phyloP scores from a whole-genome alignment of 1,140 invertebrate species.

The Ditylenchus dipsaci region DNA sequence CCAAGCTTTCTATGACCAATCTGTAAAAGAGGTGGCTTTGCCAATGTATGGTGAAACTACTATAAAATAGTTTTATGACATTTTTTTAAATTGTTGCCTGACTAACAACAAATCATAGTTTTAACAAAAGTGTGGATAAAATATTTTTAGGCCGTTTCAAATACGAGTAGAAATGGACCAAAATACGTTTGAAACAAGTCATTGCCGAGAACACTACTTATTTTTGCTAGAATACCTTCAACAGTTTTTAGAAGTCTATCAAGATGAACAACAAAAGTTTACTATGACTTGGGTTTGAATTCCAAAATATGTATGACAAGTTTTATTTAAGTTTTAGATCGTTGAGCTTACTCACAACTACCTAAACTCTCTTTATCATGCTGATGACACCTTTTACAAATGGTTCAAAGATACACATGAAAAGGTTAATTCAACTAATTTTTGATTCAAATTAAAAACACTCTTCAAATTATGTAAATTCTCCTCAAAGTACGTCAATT shows the following conservation, averaged over 20 bases:
- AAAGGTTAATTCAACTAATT: conserved; percentile 14
- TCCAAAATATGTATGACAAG: too few relatives aligned
- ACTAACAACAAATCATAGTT: too few relatives aligned
- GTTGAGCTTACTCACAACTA: conserved; percentile 9
- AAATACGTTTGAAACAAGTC: not conserved
- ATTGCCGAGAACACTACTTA: conserved; percentile 6
- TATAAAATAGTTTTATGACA: too few relatives aligned
- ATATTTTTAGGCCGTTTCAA: conserved; percentile 9
- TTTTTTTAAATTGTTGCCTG: too few relatives aligned
- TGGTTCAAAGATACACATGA: not conserved
- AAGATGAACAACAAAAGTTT: conserved; percentile 13
- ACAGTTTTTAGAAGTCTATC: conserved; percentile 16
- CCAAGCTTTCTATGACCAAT: too few relatives aligned
- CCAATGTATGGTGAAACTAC: too few relatives aligned
- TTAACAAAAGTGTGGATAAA: too few relatives aligned
- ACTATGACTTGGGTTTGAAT: conserved; percentile 21
- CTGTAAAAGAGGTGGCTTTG: too few relatives aligned
- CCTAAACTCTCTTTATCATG: conserved; percentile 12
- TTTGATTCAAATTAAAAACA: too few relatives aligned
- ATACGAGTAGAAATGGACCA: not conserved
- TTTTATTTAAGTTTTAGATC: not conserved
- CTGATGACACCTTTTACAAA: conserved; percentile 18
- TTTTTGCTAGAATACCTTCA: conserved; percentile 14
- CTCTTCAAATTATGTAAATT: too few relatives aligned
- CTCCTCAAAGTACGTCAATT: too few relatives aligned